phyloP scores from a whole-genome alignment of 1,140 invertebrate species.

The Pararge aegeria region DNA sequence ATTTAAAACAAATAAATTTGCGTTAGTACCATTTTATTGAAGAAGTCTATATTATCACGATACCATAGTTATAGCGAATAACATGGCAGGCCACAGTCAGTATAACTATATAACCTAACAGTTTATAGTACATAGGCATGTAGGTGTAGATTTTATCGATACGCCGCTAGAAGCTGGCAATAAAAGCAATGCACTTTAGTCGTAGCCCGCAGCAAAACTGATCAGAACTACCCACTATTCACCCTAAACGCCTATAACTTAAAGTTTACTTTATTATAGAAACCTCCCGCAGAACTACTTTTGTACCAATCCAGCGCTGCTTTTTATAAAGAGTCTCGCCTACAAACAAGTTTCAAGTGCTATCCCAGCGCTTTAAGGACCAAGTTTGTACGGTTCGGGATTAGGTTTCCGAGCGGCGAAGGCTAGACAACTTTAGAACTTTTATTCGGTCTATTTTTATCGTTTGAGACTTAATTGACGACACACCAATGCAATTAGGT shows the following conservation, averaged over 20 bases:
- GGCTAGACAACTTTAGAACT: slow-evolving; percentile 50
- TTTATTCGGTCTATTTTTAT: slow-evolving; percentile 53
- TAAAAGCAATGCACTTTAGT: slow-evolving; percentile 52
- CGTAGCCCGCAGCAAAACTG: slow-evolving; percentile 37
- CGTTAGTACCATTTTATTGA: too few species aligned
- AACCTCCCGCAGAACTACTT: slow-evolving; percentile 19
- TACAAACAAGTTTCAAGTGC: slow-evolving; percentile 21
- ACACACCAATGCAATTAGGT: slow-evolving; percentile 36
- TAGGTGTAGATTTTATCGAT: slow-evolving; percentile 1
- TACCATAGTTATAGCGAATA: too few species aligned
- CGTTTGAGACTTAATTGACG: slow-evolving; percentile 51
- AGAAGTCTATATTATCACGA: too few species aligned
- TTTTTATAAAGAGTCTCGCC: slow-evolving; percentile 17
- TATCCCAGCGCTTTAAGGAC: slow-evolving; percentile 28
- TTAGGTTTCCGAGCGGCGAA: slow-evolving; percentile 45
- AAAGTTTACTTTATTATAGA: slow-evolving; percentile 50
- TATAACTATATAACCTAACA: too few species aligned
- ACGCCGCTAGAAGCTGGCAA: slow-evolving; percentile 23
- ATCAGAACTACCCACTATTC: slow-evolving; percentile 40
- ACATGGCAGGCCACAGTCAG: too few species aligned
- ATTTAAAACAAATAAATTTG: too few species aligned
- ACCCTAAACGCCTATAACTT: slow-evolving; percentile 46
- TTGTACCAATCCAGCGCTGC: slow-evolving; percentile 20
- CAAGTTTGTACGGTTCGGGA: slow-evolving; percentile 35
- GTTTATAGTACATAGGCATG: not conserved